Conservation (phyloP, 2,113 vertebrate species). For the Leucoraja erinaceus region DNA sequence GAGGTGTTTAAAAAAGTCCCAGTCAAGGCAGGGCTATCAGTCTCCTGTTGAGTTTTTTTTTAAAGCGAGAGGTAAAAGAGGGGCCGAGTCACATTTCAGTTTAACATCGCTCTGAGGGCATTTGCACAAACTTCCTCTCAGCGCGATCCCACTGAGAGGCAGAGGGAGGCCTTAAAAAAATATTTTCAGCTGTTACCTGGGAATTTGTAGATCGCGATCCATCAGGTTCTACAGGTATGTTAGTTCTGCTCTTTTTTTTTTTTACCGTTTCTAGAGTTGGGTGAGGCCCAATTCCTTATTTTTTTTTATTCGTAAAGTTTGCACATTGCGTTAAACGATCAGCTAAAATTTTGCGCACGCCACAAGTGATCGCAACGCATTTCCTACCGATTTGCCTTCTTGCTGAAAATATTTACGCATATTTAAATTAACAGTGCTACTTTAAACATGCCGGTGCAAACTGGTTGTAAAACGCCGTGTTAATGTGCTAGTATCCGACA, state of each 20-base stretch:
- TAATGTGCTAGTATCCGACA: slow-evolving; percentile 4
- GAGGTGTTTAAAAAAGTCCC: slow-evolving; percentile 82
- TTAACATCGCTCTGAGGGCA: slow-evolving; percentile 65
- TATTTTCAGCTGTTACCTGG: slow-evolving; percentile 51
- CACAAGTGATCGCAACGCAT: neutral
- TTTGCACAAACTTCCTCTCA: slow-evolving; percentile 56
- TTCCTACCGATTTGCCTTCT: neutral
- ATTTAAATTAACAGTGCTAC: neutral
- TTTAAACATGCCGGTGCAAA: neutral
- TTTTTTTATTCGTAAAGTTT: neutral
- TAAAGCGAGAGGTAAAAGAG: slow-evolving; percentile 56
- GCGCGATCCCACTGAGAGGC: slow-evolving; percentile 56
- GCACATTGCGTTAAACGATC: neutral
- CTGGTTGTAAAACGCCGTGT: slow-evolving; percentile 17
- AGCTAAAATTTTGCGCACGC: neutral
- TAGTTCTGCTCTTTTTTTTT: slow-evolving; percentile 12
- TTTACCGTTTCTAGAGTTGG: slow-evolving; percentile 14
- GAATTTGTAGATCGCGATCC: slow-evolving; percentile 50
- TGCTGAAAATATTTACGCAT: neutral
- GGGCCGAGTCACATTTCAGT: slow-evolving; percentile 61
- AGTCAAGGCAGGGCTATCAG: slow-evolving; percentile 74
- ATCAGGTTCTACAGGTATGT: slow-evolving; percentile 56
- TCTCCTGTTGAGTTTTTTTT: slow-evolving; percentile 66
- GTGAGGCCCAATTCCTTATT: slow-evolving; percentile 8
- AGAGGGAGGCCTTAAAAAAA: slow-evolving; percentile 49